These are phyloP conservation scores for Avahi laniger DNA, from an alignment of 2,797 vertebrate genomes.

Conservation along the genomic window DNA sequence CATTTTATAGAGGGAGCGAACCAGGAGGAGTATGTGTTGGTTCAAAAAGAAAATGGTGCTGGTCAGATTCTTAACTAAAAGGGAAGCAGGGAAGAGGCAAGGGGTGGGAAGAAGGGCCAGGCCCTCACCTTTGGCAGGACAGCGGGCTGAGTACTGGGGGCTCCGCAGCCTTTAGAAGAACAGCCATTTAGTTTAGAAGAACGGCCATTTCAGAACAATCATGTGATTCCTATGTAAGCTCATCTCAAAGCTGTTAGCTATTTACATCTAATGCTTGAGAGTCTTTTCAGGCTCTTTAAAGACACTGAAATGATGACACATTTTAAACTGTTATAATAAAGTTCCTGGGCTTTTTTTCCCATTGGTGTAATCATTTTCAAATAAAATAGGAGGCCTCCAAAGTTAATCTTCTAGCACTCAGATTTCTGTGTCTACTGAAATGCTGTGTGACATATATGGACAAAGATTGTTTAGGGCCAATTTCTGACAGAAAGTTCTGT, in stretches of 20 bases:
- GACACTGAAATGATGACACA: constrained; percentile 49
- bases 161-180: background rate
- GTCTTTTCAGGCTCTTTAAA: constrained; percentile 48
- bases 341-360: background rate
- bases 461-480: background rate
- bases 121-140: background rate
- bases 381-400: constrained; percentile 50
- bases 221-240: background rate
- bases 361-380: constrained; percentile 55
- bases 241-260: constrained; percentile 49
- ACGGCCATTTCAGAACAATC: background rate
- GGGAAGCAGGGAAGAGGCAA: background rate
- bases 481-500: background rate
- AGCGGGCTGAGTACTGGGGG: background rate
- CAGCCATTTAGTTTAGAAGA: background rate
- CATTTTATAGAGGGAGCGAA: constrained; percentile 2
- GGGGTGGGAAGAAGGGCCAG: background rate
- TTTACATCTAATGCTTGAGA: background rate
- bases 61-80: background rate
- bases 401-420: background rate
- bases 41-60: constrained; percentile 31
- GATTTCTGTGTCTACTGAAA: background rate
- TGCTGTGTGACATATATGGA: background rate
- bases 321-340: constrained; percentile 41
- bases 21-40: background rate